These are phyloP conservation scores for Fulmarus glacialis DNA, from an alignment of 2,113 vertebrate species.

Conservation along the genomic window DNA sequence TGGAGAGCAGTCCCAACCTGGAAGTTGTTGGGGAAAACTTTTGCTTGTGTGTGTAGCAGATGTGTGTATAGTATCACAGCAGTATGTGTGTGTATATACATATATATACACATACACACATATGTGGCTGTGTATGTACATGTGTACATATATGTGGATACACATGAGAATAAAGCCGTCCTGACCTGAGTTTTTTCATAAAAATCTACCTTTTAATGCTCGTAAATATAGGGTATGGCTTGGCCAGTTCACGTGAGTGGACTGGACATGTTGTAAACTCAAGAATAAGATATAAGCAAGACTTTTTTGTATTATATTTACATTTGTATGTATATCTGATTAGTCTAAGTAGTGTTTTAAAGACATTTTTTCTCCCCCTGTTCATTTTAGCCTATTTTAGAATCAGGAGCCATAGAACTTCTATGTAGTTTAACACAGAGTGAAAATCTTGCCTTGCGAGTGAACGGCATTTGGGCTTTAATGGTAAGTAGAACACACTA, in stretches of 20 bases:
- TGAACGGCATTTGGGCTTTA: constrained; percentile 98
- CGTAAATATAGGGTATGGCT: not conserved
- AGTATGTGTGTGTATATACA: not conserved
- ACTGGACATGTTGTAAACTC: not conserved
- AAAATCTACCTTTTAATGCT: not conserved
- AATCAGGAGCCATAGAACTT: constrained; percentile 96
- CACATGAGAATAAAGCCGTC: rapidly evolving
- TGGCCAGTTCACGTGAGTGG: not conserved
- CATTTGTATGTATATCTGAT: not conserved
- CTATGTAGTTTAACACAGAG: constrained; percentile 98
- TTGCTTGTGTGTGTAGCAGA: not conserved
- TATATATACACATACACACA: rapidly evolving
- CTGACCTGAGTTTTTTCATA: not conserved
- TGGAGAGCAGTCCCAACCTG: not conserved
- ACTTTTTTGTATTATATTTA: not conserved
- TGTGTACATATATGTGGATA: not conserved
- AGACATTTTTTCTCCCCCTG: not conserved
- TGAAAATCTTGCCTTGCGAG: constrained; percentile 94
- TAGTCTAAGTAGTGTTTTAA: not conserved
- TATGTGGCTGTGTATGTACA: not conserved
- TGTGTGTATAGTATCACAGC: not conserved
- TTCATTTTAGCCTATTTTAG: constrained; percentile 90
- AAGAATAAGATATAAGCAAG: not conserved
- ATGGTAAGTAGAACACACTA: constrained; percentile 83
- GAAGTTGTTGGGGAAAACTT: not conserved